phyloP scores from a whole-genome alignment of 2,113 vertebrate genomes.

The Zapus hudsonius region DNA sequence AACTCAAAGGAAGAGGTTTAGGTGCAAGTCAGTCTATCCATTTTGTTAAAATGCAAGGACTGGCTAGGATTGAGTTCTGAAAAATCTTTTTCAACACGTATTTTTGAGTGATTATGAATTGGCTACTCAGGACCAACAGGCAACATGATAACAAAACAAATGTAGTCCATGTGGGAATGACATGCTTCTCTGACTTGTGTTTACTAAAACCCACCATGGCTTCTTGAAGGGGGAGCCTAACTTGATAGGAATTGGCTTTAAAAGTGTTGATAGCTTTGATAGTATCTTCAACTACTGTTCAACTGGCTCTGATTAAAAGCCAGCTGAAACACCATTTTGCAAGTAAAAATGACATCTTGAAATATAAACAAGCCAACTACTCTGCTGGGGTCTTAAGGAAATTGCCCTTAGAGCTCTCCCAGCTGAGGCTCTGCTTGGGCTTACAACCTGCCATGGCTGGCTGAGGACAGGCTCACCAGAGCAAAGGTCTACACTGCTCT shows the following conservation, averaged over 20 bases:
- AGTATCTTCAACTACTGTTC: not conserved
- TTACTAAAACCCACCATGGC: conserved; percentile 61
- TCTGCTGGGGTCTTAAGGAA: not conserved
- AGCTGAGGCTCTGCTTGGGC: not conserved
- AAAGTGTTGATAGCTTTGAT: conserved; percentile 56
- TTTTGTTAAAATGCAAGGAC: not conserved
- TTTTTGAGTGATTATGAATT: conserved; percentile 13
- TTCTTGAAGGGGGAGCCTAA: conserved; percentile 36
- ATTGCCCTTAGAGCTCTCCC: not conserved
- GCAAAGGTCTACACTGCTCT: not conserved
- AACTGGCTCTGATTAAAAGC: conserved; percentile 25
- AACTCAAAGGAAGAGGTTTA: not conserved
- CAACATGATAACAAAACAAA: not conserved
- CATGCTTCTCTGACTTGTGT: conserved; percentile 38
- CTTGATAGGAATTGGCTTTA: conserved; percentile 21
- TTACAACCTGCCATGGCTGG: not conserved
- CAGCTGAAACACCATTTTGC: not conserved
- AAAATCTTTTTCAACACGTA: not conserved
- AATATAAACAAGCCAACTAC: not conserved
- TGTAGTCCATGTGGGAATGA: not conserved
- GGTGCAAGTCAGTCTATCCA: not conserved
- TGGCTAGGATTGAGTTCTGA: not conserved
- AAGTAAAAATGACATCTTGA: conserved; percentile 52
- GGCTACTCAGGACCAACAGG: not conserved
- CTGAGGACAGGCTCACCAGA: not conserved